Percentiles rank a stretch among this genome's conserved stretches.
phyloP scores from a whole-genome alignment of 2,797 vertebrate species.

The Aotus griseimembra region DNA sequence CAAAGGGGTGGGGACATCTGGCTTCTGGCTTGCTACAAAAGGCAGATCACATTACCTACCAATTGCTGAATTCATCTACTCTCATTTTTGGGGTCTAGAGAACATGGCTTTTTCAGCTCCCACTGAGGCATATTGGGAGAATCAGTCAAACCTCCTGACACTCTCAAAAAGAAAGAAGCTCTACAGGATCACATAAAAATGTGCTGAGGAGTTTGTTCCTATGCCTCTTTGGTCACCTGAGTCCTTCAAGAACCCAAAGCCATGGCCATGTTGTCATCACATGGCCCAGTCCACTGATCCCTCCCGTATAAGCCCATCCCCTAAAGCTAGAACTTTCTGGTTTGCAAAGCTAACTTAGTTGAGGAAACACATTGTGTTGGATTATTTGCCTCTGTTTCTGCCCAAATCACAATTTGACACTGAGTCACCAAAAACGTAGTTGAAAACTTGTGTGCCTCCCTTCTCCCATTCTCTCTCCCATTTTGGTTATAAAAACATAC shows the following conservation, averaged over 20 bases:
- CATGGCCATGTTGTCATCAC: rapidly evolving
- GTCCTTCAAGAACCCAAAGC: neutral
- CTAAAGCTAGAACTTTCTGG: neutral
- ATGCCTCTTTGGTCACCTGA: neutral
- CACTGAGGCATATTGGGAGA: constrained; percentile 70
- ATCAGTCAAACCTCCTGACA: constrained; percentile 65
- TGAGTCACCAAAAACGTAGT: neutral
- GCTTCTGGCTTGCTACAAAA: constrained; percentile 88
- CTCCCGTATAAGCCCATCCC: neutral
- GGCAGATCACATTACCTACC: constrained; percentile 87
- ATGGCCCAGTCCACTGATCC: neutral
- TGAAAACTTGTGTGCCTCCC: neutral
- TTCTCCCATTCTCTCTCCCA: neutral
- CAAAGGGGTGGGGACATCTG: constrained; percentile 91
- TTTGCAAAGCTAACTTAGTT: neutral
- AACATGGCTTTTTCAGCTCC: constrained; percentile 55
- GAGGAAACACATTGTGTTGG: neutral
- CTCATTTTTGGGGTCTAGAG: constrained; percentile 56
- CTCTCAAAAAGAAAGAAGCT: constrained; percentile 69
- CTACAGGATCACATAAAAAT: neutral
- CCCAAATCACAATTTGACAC: neutral
- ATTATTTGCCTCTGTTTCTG: neutral
- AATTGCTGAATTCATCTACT: constrained; percentile 56
- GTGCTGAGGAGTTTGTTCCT: neutral
- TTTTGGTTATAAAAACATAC: constrained; percentile 25